A percentile compares a stretch with the other conserved stretches of the same genome.
Conservation (phyloP, 1,140 invertebrate species). For the Phymastichus coffea region DNA sequence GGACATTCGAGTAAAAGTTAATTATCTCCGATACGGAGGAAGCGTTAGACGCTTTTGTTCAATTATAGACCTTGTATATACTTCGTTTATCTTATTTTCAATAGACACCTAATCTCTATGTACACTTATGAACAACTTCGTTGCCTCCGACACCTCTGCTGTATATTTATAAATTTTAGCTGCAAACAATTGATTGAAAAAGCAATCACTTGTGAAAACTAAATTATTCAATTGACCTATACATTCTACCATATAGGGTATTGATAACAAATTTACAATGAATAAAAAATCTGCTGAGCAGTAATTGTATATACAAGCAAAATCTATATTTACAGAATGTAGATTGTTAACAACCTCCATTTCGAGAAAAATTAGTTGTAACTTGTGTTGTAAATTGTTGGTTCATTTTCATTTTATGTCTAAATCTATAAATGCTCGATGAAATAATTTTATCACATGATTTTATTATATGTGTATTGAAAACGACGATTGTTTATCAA, state of each 20-base stretch:
- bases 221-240: constrained; percentile 13
- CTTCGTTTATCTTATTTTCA: constrained; percentile 10
- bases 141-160: constrained; percentile 32
- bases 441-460: too few species aligned
- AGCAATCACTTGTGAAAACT: constrained; percentile 7
- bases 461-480: too few species aligned
- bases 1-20: constrained; percentile 13
- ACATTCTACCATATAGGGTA: constrained; percentile 2
- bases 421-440: too few species aligned
- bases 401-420: too few species aligned
- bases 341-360: too few species aligned
- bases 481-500: too few species aligned
- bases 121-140: constrained; percentile 33
- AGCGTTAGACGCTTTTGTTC: constrained; percentile 26
- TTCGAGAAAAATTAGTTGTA: too few species aligned
- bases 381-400: too few species aligned
- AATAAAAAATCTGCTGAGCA: too few species aligned
- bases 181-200: constrained; percentile 24
- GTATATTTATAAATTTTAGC: constrained; percentile 18
- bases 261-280: constrained; percentile 24
- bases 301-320: too few species aligned
- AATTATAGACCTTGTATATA: constrained; percentile 20
- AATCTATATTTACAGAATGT: too few species aligned
- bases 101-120: constrained; percentile 25
- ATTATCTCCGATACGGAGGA: constrained; percentile 28